These are phyloP conservation scores for Meriones psammophilus DNA, from an alignment of 2,797 vertebrate species.

Conservation along the genomic window DNA sequence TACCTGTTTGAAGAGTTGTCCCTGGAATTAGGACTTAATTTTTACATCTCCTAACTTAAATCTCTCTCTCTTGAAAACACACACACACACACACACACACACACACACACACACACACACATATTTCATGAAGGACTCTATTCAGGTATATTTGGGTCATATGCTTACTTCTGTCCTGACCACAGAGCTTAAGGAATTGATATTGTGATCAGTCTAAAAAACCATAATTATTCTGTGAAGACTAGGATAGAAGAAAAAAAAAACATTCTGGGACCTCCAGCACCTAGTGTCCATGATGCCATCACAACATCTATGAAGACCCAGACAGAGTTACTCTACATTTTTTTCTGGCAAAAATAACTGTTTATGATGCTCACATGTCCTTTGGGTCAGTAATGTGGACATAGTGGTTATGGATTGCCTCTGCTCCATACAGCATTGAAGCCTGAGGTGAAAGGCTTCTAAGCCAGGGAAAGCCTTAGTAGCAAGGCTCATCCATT, in stretches of 20 bases:
- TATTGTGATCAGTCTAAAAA: not conserved
- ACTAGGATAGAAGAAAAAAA: not conserved
- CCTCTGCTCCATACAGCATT: not conserved
- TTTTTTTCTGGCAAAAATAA: conserved; percentile 49
- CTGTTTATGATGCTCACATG: not conserved
- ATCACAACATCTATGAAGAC: not conserved
- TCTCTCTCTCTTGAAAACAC: not conserved
- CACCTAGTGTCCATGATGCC: not conserved
- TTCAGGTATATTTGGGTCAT: not conserved
- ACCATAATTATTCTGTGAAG: not conserved
- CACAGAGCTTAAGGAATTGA: not conserved
- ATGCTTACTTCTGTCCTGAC: not conserved
- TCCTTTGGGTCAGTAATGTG: conserved; percentile 38
- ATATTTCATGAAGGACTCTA: not conserved
- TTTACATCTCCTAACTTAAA: not conserved
- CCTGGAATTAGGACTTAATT: not conserved
- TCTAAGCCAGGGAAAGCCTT: not conserved
- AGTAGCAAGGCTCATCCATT: not conserved
- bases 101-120: too few relatives aligned
- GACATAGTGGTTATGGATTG: not conserved
- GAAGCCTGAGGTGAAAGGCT: conserved; percentile 16
- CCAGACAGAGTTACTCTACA: not conserved
- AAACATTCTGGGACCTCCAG: not conserved
- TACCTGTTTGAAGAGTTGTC: not conserved
- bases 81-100: too few relatives aligned